Evolutionary conservation across 1,140 invertebrate species (phyloP).

Genomic region (Vanessa atalanta): DNA sequence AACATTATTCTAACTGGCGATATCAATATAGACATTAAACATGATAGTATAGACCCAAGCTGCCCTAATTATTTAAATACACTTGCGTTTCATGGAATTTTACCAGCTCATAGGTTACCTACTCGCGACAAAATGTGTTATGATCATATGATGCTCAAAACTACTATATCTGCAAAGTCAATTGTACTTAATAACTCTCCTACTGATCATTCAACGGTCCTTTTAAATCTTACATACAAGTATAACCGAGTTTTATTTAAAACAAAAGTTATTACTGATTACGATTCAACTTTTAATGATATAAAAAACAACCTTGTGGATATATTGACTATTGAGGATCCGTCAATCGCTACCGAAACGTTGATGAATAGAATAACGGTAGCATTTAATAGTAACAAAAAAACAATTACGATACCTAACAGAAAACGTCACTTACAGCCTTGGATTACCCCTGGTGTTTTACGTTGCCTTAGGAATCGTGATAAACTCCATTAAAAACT

Average conservation of each 20-base stretch:
- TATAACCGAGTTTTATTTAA: neutral
- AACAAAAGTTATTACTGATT: constrained; percentile 4
- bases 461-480: constrained; percentile 14
- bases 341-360: constrained; percentile 3
- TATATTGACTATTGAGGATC: constrained; percentile 10
- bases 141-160: constrained; percentile 38
- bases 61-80: constrained; percentile 22
- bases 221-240: constrained; percentile 25
- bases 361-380: constrained; percentile 10
- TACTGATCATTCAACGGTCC: constrained; percentile 33
- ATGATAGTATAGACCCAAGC: constrained; percentile 16
- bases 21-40: constrained; percentile 30
- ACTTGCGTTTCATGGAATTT: constrained; percentile 28
- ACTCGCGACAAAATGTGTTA: constrained; percentile 30
- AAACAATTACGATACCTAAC: constrained; percentile 13
- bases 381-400: constrained; percentile 1
- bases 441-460: constrained; percentile 15
- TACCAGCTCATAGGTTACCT: constrained; percentile 30
- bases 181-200: constrained; percentile 25
- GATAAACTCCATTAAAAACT: constrained; percentile 14
- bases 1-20: constrained; percentile 30
- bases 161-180: neutral
- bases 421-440: constrained; percentile 13
- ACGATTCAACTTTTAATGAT: neutral
- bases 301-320: constrained; percentile 13